Evolutionary conservation across 2,797 vertebrate genomes (phyloP).

Genomic region (Macrochelys suwanniensis): DNA sequence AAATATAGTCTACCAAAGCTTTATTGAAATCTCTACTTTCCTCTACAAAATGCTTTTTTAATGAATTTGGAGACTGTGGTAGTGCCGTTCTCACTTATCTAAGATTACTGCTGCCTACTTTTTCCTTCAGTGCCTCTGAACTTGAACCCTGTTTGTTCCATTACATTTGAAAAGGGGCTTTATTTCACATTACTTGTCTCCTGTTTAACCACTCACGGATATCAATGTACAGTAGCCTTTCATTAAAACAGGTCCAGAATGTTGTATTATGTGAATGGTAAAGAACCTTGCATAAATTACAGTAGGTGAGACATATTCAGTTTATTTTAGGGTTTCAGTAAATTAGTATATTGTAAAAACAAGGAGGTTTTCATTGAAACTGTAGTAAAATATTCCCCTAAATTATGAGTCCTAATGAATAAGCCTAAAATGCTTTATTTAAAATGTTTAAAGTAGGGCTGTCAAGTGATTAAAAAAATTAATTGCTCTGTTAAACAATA

Average conservation of each 20-base stretch:
- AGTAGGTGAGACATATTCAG: neutral
- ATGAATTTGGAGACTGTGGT: neutral
- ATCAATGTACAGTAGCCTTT: neutral
- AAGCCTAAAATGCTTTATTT: constrained; percentile 30
- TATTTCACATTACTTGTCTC: neutral
- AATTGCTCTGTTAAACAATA: too few relatives aligned
- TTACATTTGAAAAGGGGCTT: neutral
- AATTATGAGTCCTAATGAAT: constrained; percentile 34
- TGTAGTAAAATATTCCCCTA: neutral
- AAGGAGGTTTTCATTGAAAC: constrained; percentile 52
- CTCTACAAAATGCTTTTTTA: neutral
- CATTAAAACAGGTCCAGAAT: neutral
- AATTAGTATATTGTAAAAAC: constrained; percentile 10
- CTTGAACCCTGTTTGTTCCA: neutral
- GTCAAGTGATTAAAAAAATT: too few relatives aligned
- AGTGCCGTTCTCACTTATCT: neutral
- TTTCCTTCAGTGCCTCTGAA: neutral
- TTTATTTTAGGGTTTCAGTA: constrained; percentile 47
- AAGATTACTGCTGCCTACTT: neutral
- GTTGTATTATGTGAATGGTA: neutral
- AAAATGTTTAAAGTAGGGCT: neutral
- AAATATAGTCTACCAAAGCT: neutral
- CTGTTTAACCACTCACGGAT: neutral
- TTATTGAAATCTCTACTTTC: neutral
- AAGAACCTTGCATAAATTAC: constrained; percentile 13